Base-by-base conservation (phyloP, 2,113 vertebrate species). In the Hippocampus guttulatus region DNA sequence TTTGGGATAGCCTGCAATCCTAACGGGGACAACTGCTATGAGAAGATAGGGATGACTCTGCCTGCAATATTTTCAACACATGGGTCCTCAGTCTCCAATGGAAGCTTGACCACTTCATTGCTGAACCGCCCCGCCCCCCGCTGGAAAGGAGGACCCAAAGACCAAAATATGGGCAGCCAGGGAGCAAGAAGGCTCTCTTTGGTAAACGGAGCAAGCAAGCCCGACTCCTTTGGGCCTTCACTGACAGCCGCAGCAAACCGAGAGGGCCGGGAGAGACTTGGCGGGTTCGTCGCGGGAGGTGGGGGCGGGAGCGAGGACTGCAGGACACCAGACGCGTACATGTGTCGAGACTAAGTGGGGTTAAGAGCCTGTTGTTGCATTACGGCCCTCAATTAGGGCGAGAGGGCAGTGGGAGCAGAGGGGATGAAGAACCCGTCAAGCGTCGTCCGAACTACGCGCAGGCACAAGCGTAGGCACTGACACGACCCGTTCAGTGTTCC, bases 191-290 rank as follows among this genome's bases (percentile, higher is more conserved):
- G 85, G 23, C 65, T 75, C 72, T 82, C 70, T 69, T 77, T 60
- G 52, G 33, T 74, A 74, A 74, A 70, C 58, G 49, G 52, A 78
- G 70, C 71, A 78, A 81, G 75, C 73, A 75, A 54, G 73, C 69
- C 67, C 33, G 49, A 74, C 68, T 81, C 78, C 77, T 75, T 60
- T 69, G 75, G 77, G 55, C n/a, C 68, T 75, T 67, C 27, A 30
- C 71, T 75, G 80, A 90, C 86, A 85, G 87, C 85, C 87, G 86
- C 79, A 75, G 86, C 73, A 79, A 83, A 81, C 76, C 75, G 73
- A 88, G 86, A 87, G 27, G 58, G 69, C 74, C 27, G 0, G 11
- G 69, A 60, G 69, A 57, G 57, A 71, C 54, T 52, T 77, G 75
- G 67, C 65, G 75, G 66, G 68, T 74, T 57, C 63, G 64, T 57